Base-by-base conservation (phyloP, 2,888 invertebrate species). In the Acronicta aceris region DNA sequence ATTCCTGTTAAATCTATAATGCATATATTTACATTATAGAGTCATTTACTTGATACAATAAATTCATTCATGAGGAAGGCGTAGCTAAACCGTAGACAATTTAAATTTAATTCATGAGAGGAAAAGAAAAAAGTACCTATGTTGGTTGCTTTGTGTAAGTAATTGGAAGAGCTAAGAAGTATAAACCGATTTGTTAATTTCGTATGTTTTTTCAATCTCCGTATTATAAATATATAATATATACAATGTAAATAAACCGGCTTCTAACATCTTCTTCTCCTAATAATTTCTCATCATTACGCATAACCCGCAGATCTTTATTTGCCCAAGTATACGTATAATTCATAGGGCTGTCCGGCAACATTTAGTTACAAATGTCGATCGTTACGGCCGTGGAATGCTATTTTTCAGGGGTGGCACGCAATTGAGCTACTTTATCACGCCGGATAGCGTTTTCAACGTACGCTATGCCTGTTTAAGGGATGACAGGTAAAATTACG, bases 351-450 rank as follows among this genome's bases (percentile, higher is more conserved):
- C 50, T 76, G 79, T 76, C 76, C 76, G 25, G 66, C 43, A 33
- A 71, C 69, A 72, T 74, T 65, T 66, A 68, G 71, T 72, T 72
- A 79, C 70, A 81, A 76, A 81, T 81, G 81, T 77, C 75, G 79
- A 81, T 78, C 78, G 71, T 81, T 81, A 76, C 67, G 49, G n/a
- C 46, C 56, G 72, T 61, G 72, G 59, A 58, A 60, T 70, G 74
- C 67, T 64, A 76, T 79, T 76, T 79, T 77, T 79, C 74, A 79
- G 65, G 69, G 71, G 7, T 66, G 74, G 60, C 64, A 71, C 71
- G 72, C 79, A 81, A 83, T 79, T 59, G 66, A 52, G 38, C 51
- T 74, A 74, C 77, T 87, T 82, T 84, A 79, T 85, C 85, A 84
- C 58, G 54, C 5, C 52, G 63, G 60, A 78, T 79, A 77, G 75